Base-by-base conservation (phyloP, 1,140 invertebrate species). In the Coptotermes formosanus region DNA sequence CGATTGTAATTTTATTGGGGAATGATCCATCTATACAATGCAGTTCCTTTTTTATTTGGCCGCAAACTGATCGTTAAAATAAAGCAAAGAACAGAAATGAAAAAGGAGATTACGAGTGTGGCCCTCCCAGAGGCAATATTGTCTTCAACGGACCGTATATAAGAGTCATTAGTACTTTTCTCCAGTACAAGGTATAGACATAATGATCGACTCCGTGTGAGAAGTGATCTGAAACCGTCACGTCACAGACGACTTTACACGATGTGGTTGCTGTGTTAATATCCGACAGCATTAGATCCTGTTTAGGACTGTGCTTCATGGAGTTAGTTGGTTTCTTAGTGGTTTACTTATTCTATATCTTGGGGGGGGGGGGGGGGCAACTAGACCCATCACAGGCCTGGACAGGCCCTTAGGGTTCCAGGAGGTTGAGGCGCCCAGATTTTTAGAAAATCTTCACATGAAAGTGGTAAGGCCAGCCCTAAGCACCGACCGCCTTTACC, bases 131-230 rank as follows among this genome's bases (percentile, higher is more conserved):
- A 16, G 64, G 64, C 64, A 75, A 75, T 30, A 75, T 75, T 75
- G 64, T 75, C 64, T 75, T 75, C 64, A 75, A 30, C 64, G 64
- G 14, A 75, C 25, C 25, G 64, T 75, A 30, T 30, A 25, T 75
- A 75, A 75, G 64, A 11, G 64, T 30, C 64, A 75, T 75, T 75
- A 75, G 25, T 75, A 75, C 25, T n/a, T 75, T 75, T 75, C 64
- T 75, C 64, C 64, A 75, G n/a, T 75, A 75, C 64, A 75, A 75
- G 64, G n/a, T 75, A 75, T 7, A 75, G 64, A 75, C 64, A 25
- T 75, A 75, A 75, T 75, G 64, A 75, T 75, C 64, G n/a, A 75
- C 19, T 1, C 30, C 25, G 25, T n/a, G n/a, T n/a, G n/a, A 75
- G 64, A 75, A 75, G 25, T 75, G 64, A 75, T 75, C 64, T 75